Base-by-base conservation (phyloP, 2,888 invertebrate species). In the Ephialtes manifestator region DNA sequence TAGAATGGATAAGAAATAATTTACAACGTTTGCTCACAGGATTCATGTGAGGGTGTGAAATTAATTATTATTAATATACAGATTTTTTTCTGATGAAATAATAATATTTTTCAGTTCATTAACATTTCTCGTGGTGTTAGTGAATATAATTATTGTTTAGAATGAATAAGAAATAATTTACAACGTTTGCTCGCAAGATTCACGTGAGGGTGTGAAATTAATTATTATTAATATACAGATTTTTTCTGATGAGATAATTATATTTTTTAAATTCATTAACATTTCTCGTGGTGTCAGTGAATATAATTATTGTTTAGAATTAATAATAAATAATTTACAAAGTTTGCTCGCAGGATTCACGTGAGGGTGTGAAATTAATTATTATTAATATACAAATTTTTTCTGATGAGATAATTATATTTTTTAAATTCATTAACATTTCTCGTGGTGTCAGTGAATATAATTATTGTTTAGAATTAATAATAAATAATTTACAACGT, bases 351-450 rank as follows among this genome's bases (percentile, higher is more conserved):
- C 13, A 15, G 13, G 15, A 13, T 15, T 15, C 1, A 15, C 5
- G 65, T 31, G 79, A 85, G 72, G 76, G 86, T 84, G 75, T 67
- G 53, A 75, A 46, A 48, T 46, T 55, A n/a, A n/a, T n/a, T n/a
- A n/a, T n/a, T 58, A 68, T 78, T 18, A 63, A 65, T 28, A 58
- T 15, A 18, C 43, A 78, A 7, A n/a, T n/a, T 51, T 51, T 8
- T 18, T n/a, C 8, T n/a, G 4, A 51, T 51, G 51, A n/a, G 4
- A 18, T n/a, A 5, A n/a, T n/a, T n/a, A n/a, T 51, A 5, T 2
- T 18, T 51, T 15, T 4, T 51, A 18, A n/a, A n/a, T n/a, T 7
- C n/a, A 18, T 51, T 18, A 4, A 11, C 5, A 31, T 31, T 2
- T 5, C 10, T 13, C 3, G 46, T 46, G 46, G 46, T 10, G 10